Evolutionary conservation across 2,888 invertebrate species (phyloP).

Genomic region (Tipula helvola): DNA sequence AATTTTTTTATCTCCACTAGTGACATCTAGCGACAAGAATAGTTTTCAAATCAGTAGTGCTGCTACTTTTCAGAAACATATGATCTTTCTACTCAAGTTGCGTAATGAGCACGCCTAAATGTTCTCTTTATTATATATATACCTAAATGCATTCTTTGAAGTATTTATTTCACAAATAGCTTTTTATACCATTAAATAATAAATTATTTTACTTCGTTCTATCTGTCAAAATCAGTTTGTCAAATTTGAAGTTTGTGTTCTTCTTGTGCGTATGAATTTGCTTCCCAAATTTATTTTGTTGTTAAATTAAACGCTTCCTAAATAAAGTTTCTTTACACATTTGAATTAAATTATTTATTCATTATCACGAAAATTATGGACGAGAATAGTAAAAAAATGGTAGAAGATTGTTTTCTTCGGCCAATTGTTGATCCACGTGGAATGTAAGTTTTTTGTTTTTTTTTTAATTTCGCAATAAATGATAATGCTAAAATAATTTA

Average conservation of each 20-base stretch:
- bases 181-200: not conserved
- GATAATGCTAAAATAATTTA: not conserved
- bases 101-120: no score
- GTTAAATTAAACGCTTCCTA: not conserved
- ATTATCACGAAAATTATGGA: slow-evolving; percentile 37
- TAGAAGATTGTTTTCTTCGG: slow-evolving; percentile 51
- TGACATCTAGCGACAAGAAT: no score
- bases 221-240: not conserved
- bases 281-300: not conserved
- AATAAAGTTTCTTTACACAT: not conserved
- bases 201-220: not conserved
- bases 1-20: no score
- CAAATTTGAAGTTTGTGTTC: not conserved
- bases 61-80: no score
- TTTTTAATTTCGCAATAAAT: slow-evolving; percentile 8
- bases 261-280: not conserved
- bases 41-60: no score
- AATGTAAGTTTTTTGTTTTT: slow-evolving; percentile 32
- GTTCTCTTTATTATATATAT: no score
- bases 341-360: not conserved
- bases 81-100: no score
- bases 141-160: no score
- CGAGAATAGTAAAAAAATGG: slow-evolving; percentile 42
- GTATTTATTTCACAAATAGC: no score
- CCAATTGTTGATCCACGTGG: slow-evolving; percentile 49